phyloP scores from a whole-genome alignment of 2,888 invertebrate species.

The Eristalinus aeneus region DNA sequence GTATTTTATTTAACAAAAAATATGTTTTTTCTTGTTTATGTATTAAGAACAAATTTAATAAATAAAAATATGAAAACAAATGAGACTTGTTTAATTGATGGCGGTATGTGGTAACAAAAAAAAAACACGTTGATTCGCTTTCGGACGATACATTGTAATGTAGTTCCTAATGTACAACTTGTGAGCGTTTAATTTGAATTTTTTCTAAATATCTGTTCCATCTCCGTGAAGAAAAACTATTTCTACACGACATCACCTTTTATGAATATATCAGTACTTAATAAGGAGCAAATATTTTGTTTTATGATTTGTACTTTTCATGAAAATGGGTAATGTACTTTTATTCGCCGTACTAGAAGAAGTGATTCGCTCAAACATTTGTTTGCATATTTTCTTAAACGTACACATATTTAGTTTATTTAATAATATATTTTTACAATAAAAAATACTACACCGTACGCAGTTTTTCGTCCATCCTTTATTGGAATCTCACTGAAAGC shows the following conservation, averaged over 20 bases:
- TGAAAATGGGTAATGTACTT: neutral
- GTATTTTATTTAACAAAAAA: constrained; percentile 51
- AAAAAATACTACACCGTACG: constrained; percentile 38
- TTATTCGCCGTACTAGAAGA: neutral
- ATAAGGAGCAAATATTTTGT: too few relatives aligned
- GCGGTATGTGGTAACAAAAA: neutral
- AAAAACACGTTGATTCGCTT: neutral
- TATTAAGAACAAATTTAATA: neutral
- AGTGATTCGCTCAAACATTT: neutral
- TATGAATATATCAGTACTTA: too few relatives aligned
- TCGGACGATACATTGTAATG: too few relatives aligned
- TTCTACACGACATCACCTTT: too few relatives aligned
- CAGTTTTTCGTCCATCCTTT: constrained; percentile 30
- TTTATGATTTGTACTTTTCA: too few relatives aligned
- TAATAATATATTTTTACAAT: constrained; percentile 59
- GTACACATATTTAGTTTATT: constrained; percentile 51
- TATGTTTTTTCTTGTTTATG: constrained; percentile 11
- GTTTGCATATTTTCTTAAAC: constrained; percentile 17
- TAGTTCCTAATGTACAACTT: too few relatives aligned
- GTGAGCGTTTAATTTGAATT: too few relatives aligned
- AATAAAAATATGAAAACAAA: neutral
- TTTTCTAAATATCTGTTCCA: too few relatives aligned
- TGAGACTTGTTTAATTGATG: constrained; percentile 14
- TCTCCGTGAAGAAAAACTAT: too few relatives aligned
- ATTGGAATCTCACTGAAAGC: constrained; percentile 45